Evolutionary conservation across 2,888 invertebrate species (phyloP).

Genomic region (Ophraella communa): DNA sequence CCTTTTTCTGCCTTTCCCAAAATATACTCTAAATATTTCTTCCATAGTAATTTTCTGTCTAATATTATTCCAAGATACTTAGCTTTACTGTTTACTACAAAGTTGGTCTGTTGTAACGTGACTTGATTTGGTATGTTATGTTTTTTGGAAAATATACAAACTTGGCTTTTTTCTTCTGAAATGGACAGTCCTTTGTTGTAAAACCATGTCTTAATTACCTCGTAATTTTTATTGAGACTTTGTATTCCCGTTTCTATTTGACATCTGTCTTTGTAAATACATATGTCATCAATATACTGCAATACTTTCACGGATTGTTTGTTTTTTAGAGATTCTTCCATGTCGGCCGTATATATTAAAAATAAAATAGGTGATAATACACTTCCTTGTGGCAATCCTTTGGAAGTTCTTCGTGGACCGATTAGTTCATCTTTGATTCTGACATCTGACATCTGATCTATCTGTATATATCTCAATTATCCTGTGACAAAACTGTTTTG

Average conservation of each 20-base stretch:
- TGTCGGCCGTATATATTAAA: too few relatives aligned
- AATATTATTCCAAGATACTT: neutral
- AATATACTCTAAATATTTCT: neutral
- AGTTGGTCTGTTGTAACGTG: neutral
- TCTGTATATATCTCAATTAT: too few relatives aligned
- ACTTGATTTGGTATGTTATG: neutral
- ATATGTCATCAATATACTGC: neutral
- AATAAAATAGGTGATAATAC: too few relatives aligned
- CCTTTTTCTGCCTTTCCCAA: too few relatives aligned
- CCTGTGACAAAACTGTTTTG: too few relatives aligned
- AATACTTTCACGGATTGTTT: neutral
- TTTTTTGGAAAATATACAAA: neutral
- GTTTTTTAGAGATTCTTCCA: too few relatives aligned
- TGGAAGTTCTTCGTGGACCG: too few relatives aligned
- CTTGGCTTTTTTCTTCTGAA: neutral
- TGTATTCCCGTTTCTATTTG: too few relatives aligned
- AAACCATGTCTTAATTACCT: neutral
- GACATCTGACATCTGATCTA: too few relatives aligned
- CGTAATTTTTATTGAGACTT: too few relatives aligned
- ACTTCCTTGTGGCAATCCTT: too few relatives aligned
- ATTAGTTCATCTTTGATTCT: too few relatives aligned
- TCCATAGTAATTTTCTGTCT: neutral
- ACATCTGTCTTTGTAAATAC: neutral
- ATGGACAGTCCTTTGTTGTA: neutral
- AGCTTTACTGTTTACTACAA: neutral